Conservation (phyloP, 2,888 invertebrate species). For the Melipona bicolor region DNA sequence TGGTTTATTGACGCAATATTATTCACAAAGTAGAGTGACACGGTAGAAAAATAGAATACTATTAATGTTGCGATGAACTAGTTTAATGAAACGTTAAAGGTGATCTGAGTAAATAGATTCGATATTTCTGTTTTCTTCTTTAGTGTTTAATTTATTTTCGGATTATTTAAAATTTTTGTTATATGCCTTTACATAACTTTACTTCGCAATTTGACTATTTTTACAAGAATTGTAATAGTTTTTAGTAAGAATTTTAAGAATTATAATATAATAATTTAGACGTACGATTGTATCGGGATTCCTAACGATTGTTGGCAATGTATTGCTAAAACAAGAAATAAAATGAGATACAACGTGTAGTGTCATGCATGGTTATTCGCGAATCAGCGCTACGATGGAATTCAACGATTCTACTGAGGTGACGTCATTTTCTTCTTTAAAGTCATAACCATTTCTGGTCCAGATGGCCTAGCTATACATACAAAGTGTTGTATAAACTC, state of each 20-base stretch:
- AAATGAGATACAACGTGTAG: constrained; percentile 16
- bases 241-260: too few species aligned
- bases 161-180: too few species aligned
- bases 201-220: background rate
- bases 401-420: constrained; percentile 52
- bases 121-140: background rate
- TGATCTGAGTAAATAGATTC: background rate
- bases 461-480: constrained; percentile 7
- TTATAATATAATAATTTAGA: background rate
- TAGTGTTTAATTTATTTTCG: too few species aligned
- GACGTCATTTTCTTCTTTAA: constrained; percentile 63
- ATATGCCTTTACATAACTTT: accelerated
- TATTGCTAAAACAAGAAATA: background rate
- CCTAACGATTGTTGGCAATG: background rate
- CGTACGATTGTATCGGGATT: background rate
- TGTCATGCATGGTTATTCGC: constrained; percentile 29
- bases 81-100: background rate
- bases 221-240: background rate
- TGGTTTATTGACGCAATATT: too few species aligned
- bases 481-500: background rate
- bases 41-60: background rate
- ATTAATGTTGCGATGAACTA: background rate
- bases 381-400: constrained; percentile 54
- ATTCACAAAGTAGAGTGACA: background rate
- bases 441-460: constrained; percentile 33